phyloP scores from a whole-genome alignment of 2,113 vertebrate species.

The Cyanocitta stelleri region DNA sequence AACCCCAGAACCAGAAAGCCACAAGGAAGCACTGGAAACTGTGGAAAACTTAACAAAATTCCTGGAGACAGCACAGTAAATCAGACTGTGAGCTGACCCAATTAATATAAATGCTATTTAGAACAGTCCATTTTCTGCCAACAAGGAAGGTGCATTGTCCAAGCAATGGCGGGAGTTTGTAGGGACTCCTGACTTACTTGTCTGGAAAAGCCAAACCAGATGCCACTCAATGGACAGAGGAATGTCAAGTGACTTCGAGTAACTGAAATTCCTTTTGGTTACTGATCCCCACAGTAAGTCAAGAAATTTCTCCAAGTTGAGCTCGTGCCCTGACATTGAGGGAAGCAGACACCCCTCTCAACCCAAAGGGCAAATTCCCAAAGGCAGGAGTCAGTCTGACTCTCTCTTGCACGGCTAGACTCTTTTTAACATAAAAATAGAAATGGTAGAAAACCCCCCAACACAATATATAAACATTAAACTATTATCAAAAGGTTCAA shows the following conservation, averaged over 20 bases:
- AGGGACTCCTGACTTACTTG: neutral
- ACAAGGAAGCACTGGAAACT: neutral
- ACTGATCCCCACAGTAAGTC: neutral
- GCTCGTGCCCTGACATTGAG: neutral
- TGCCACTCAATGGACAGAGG: neutral
- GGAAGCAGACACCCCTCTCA: neutral
- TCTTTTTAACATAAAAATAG: neutral
- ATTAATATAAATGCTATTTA: neutral
- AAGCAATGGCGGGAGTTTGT: neutral
- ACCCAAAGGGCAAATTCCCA: neutral
- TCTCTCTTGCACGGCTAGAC: neutral
- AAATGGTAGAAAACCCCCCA: fast-evolving
- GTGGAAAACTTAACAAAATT: neutral
- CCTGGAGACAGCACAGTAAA: neutral
- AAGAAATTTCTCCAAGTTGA: neutral
- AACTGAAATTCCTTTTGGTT: neutral
- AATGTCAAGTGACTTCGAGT: neutral
- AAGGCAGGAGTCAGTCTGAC: neutral
- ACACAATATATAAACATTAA: neutral
- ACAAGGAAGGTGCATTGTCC: neutral
- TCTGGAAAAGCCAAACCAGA: neutral
- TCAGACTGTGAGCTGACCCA: neutral
- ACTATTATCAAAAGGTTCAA: neutral
- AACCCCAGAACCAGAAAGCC: neutral
- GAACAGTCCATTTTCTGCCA: neutral